phyloP scores from a whole-genome alignment of 1,140 invertebrate species.

The Brachionus angularis region DNA sequence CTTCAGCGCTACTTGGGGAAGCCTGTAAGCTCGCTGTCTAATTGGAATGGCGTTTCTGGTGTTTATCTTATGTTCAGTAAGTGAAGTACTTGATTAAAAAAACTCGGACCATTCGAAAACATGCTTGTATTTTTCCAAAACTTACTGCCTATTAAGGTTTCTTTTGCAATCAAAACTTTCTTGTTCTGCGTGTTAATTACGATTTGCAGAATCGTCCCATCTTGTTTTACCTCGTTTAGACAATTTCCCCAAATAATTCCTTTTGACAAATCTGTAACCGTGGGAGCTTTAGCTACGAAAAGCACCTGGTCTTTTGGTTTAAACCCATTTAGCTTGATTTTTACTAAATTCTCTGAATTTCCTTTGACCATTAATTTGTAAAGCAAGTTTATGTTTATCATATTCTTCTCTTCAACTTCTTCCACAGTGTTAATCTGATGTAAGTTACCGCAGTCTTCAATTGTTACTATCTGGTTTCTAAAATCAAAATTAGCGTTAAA shows the following conservation, averaged over 20 bases:
- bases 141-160: not conserved
- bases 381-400: not conserved
- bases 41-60: slow-evolving; percentile 4
- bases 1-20: not conserved
- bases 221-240: not conserved
- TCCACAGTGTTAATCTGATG: not conserved
- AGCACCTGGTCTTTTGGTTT: not conserved
- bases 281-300: not conserved
- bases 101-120: slow-evolving; percentile 1
- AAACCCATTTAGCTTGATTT: not conserved
- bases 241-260: not conserved
- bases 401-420: not conserved
- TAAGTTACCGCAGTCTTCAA: not conserved
- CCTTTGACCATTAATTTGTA: not conserved
- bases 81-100: not conserved
- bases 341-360: not conserved
- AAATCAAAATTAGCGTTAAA: slow-evolving; percentile 7
- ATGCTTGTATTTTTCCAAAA: slow-evolving; percentile 1
- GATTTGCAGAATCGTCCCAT: not conserved
- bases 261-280: not conserved
- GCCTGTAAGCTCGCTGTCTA: slow-evolving; percentile 5
- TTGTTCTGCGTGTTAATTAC: not conserved
- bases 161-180: not conserved
- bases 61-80: slow-evolving; percentile 1
- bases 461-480: slow-evolving; percentile 1